Percentiles rank a stretch among this genome's conserved stretches.
phyloP scores from a whole-genome alignment of 2,888 invertebrate genomes.

The Thera obeliscata region DNA sequence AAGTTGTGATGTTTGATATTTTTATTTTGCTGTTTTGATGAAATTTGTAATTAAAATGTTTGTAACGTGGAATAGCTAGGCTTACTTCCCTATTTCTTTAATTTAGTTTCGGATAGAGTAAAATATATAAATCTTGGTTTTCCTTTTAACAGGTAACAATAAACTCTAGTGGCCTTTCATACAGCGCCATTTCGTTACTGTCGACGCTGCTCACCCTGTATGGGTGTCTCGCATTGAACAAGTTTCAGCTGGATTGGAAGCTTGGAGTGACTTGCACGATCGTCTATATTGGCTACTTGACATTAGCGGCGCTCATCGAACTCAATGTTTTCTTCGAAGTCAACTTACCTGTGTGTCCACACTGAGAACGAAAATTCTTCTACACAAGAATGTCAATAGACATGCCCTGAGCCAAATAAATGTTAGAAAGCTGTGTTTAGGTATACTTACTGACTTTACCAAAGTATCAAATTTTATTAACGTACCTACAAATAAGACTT shows the following conservation, averaged over 20 bases:
- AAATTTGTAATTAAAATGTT: no score
- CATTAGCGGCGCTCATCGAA: constrained; percentile 89
- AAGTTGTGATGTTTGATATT: no score
- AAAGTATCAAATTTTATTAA: neutral
- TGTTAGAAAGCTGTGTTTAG: neutral
- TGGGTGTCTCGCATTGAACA: constrained; percentile 86
- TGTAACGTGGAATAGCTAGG: no score
- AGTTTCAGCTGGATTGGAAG: constrained; percentile 88
- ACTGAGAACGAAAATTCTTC: constrained; percentile 48
- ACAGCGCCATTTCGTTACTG: constrained; percentile 90
- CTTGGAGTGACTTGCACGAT: constrained; percentile 87
- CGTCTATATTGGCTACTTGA: constrained; percentile 87
- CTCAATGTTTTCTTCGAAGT: constrained; percentile 90
- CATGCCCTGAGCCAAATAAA: neutral
- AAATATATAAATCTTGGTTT: neutral
- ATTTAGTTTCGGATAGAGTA: neutral
- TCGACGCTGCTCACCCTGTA: constrained; percentile 89
- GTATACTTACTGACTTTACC: neutral
- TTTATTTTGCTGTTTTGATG: no score
- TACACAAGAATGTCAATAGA: neutral
- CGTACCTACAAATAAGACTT: no score
- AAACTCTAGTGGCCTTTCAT: constrained; percentile 90
- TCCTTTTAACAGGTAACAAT: constrained; percentile 82
- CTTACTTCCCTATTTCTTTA: no score
- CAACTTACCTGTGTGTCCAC: constrained; percentile 88